These are phyloP conservation scores for Falco peregrinus DNA, from an alignment of 2,797 vertebrate species.

Conservation along the genomic window DNA sequence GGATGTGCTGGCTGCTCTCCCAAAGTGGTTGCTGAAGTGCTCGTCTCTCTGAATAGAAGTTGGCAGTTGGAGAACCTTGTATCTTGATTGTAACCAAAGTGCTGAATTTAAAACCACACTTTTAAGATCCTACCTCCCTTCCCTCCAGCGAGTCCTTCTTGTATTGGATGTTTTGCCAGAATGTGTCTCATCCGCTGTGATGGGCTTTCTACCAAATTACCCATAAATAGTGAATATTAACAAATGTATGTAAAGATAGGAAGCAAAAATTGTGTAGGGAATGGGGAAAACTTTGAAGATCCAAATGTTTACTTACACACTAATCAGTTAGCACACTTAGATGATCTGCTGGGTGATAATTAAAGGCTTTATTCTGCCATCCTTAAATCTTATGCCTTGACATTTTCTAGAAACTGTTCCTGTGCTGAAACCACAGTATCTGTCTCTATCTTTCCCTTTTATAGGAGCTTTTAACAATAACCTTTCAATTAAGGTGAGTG, in stretches of 20 bases:
- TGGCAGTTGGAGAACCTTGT: not conserved
- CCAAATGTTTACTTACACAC: not conserved
- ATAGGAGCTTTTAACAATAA: not conserved
- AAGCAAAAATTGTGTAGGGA: not conserved
- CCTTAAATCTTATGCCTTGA: not conserved
- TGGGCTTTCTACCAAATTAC: not conserved
- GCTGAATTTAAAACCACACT: not conserved
- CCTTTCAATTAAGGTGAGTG: not conserved
- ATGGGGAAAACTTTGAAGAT: not conserved
- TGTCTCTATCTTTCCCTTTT: not conserved
- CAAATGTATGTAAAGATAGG: not conserved
- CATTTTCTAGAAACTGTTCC: not conserved
- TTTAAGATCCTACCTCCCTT: not conserved
- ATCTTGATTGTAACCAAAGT: not conserved
- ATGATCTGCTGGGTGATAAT: not conserved
- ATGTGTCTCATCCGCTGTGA: not conserved
- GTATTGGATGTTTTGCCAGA: not conserved
- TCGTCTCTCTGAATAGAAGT: not conserved
- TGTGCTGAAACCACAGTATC: not conserved
- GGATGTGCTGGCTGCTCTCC: not conserved
- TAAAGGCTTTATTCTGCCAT: not conserved
- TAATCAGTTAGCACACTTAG: not conserved
- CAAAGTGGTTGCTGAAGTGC: not conserved
- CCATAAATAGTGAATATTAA: not conserved
- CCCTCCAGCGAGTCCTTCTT: not conserved